phyloP scores from a whole-genome alignment of 2,888 invertebrate genomes.

The Ischnura elegans region DNA sequence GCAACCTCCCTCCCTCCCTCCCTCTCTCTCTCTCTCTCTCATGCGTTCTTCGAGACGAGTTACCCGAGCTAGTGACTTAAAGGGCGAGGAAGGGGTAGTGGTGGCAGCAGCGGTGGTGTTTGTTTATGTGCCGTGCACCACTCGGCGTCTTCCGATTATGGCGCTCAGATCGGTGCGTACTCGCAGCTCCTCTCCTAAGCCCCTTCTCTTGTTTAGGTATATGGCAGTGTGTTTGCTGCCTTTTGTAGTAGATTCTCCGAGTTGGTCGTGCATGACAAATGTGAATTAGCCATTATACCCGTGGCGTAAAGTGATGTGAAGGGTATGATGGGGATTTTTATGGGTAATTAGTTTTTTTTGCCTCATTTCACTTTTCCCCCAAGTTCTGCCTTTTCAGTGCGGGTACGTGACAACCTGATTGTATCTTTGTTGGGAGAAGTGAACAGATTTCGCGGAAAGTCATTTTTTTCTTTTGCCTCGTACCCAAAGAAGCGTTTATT shows the following conservation, averaged over 20 bases:
- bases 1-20: neutral
- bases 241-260: neutral
- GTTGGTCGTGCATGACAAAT: neutral
- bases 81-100: neutral
- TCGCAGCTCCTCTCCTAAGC: neutral
- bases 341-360: no score
- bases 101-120: neutral
- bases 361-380: no score
- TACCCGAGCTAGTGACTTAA: constrained; percentile 36
- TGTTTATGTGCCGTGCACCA: neutral
- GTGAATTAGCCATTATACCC: neutral
- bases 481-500: no score
- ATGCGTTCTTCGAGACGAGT: constrained; percentile 34
- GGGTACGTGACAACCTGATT: no score
- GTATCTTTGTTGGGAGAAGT: no score
- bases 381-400: no score
- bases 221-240: neutral
- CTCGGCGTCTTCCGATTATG: constrained; percentile 10
- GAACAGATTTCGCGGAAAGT: no score
- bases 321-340: neutral
- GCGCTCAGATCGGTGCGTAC: neutral
- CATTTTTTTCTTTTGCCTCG: no score
- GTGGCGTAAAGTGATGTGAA: neutral
- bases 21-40: no score
- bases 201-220: neutral